phyloP scores from a whole-genome alignment of 2,888 invertebrate genomes.

The Himalopsyche tibetana region DNA sequence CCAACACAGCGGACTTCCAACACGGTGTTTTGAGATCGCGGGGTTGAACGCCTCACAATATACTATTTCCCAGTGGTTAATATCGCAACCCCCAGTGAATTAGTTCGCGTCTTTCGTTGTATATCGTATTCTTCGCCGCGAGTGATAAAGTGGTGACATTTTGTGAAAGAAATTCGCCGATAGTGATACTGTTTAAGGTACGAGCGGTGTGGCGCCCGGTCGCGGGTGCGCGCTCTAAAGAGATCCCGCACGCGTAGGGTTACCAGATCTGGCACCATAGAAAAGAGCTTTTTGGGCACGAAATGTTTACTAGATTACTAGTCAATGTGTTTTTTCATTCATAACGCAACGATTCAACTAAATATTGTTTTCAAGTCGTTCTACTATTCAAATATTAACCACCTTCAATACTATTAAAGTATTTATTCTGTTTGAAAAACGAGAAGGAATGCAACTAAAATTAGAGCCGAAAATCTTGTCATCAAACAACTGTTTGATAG shows the following conservation, averaged over 20 bases:
- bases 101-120: background rate
- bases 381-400: too few relatives aligned
- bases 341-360: too few relatives aligned
- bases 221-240: conserved; percentile 22
- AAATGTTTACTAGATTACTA: too few relatives aligned
- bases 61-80: conserved; percentile 43
- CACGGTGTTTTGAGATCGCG: conserved; percentile 45
- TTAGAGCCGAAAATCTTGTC: too few relatives aligned
- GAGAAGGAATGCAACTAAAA: too few relatives aligned
- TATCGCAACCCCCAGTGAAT: conserved; percentile 4
- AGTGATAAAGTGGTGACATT: conserved; percentile 52
- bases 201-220: conserved; percentile 48
- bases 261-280: conserved; percentile 33
- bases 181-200: conserved; percentile 57
- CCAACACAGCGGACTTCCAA: conserved; percentile 48
- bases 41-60: conserved; percentile 44
- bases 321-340: too few relatives aligned
- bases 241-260: conserved; percentile 28
- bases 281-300: background rate
- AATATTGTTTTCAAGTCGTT: too few relatives aligned
- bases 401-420: too few relatives aligned
- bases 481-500: too few relatives aligned
- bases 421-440: too few relatives aligned
- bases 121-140: background rate
- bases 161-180: conserved; percentile 53